Conservation (phyloP, 2,888 invertebrate genomes). For the Galerucella nymphaeae region DNA sequence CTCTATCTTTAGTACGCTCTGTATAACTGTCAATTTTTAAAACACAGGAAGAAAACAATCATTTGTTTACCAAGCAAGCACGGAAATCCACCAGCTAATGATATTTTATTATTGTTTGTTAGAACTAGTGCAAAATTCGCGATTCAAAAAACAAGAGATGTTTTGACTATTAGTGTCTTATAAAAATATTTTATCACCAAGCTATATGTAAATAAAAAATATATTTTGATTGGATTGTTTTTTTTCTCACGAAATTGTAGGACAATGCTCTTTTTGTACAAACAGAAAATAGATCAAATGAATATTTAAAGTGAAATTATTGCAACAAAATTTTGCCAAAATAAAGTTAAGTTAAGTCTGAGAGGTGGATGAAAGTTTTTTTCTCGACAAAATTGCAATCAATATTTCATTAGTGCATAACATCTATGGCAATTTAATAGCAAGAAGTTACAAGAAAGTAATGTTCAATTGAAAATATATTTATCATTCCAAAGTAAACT, state of each 20-base stretch:
- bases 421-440: too few relatives aligned
- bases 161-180: conserved; percentile 33
- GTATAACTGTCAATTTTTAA: too few relatives aligned
- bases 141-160: conserved; percentile 18
- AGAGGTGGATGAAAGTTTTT: too few relatives aligned
- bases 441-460: too few relatives aligned
- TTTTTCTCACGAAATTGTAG: conserved; percentile 16
- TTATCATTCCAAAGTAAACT: too few relatives aligned
- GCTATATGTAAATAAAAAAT: conserved; percentile 27
- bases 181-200: conserved; percentile 25
- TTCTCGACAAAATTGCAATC: too few relatives aligned
- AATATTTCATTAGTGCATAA: too few relatives aligned
- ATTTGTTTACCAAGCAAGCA: background rate
- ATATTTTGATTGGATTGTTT: conserved; percentile 24
- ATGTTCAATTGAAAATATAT: too few relatives aligned
- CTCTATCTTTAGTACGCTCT: too few relatives aligned
- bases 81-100: background rate
- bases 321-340: too few relatives aligned
- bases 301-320: background rate
- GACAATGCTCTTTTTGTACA: conserved; percentile 11
- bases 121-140: background rate
- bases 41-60: background rate
- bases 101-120: background rate
- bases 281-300: background rate
- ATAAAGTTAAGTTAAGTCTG: too few relatives aligned